Evolutionary conservation across 2,113 vertebrate genomes (phyloP).

Genomic region (human): DNA sequence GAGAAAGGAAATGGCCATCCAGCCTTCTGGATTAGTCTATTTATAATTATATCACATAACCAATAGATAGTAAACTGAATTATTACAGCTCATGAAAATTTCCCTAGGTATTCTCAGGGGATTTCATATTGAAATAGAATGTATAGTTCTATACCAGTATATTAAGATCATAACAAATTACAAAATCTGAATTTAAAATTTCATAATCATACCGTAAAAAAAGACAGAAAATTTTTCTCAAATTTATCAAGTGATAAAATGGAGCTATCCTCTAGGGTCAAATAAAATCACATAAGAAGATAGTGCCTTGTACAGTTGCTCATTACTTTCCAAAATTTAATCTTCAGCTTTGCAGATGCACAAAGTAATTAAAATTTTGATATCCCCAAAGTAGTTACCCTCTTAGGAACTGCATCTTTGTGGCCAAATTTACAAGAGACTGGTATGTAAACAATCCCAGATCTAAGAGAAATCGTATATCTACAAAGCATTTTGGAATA

Average conservation of each 20-base stretch:
- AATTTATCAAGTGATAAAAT: background rate
- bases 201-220: background rate
- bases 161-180: background rate
- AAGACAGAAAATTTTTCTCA: background rate
- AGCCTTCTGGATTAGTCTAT: background rate
- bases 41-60: background rate
- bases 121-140: background rate
- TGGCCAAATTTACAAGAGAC: background rate
- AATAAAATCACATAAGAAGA: background rate
- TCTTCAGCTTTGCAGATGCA: background rate
- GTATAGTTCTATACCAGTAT: background rate
- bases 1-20: background rate
- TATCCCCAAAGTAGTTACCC: background rate
- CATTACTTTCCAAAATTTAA: background rate
- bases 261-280: background rate
- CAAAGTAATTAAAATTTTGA: background rate
- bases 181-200: background rate
- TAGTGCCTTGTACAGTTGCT: background rate
- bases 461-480: background rate
- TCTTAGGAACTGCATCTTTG: background rate
- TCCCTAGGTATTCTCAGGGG: background rate
- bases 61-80: background rate
- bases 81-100: background rate
- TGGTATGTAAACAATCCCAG: background rate
- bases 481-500: background rate